phyloP scores from a whole-genome alignment of 2,113 vertebrate species.

The Hippocampus zosterae region DNA sequence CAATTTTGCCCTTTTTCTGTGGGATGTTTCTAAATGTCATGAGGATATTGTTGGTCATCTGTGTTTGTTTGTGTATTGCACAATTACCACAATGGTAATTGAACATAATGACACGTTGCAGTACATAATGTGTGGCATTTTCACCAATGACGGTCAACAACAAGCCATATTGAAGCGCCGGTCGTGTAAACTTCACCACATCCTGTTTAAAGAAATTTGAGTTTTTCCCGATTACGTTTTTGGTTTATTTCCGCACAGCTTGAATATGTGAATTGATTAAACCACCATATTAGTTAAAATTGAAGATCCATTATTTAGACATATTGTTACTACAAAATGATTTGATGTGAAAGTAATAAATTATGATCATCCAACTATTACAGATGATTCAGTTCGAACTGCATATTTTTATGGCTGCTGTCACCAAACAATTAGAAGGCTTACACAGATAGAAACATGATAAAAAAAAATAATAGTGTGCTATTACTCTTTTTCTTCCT shows the following conservation, averaged over 20 bases:
- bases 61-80: slow-evolving; percentile 24
- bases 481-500: slow-evolving; percentile 28
- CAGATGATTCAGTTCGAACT: slow-evolving; percentile 1
- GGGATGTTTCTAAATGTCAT: slow-evolving; percentile 43
- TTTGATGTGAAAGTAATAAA: not conserved
- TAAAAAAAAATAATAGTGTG: slow-evolving; percentile 38
- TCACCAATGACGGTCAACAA: slow-evolving; percentile 20
- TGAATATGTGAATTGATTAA: not conserved
- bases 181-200: not conserved
- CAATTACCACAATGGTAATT: slow-evolving; percentile 37
- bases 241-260: not conserved
- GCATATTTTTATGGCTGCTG: slow-evolving; percentile 1
- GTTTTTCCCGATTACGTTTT: not conserved
- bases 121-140: slow-evolving; percentile 41
- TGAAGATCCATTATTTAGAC: not conserved
- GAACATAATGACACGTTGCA: slow-evolving; percentile 33
- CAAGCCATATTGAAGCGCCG: slow-evolving; percentile 2
- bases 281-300: not conserved
- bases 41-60: slow-evolving; percentile 22
- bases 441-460: slow-evolving; percentile 21
- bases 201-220: not conserved
- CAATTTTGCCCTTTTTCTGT: slow-evolving; percentile 12
- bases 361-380: not conserved
- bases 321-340: not conserved
- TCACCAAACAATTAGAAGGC: slow-evolving; percentile 18